Base-by-base conservation (phyloP, 2,888 invertebrate genomes). In the Lamproptera curius region DNA sequence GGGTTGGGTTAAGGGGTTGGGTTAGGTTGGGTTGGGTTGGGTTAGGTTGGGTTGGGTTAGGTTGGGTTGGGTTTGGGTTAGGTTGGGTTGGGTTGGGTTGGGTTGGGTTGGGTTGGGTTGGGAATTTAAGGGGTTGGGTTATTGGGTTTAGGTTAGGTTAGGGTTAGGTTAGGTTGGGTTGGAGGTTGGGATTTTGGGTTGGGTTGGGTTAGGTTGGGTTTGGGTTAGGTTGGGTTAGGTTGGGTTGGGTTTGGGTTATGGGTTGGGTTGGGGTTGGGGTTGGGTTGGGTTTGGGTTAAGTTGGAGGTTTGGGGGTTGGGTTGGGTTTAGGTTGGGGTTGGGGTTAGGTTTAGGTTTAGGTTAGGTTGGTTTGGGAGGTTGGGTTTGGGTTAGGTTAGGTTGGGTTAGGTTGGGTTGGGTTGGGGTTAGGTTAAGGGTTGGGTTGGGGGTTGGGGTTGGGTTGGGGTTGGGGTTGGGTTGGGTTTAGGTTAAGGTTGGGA, bases 261-360 rank as follows among this genome's bases (percentile, higher is more conserved):
- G 31, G 31, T 31, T 31, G n/a, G 31, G 31, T 31, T 31, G 31
- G 31, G n/a, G n/a, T n/a, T n/a, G n/a, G n/a, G n/a, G n/a, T n/a
- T n/a, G n/a, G n/a, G n/a, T n/a, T n/a, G n/a, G n/a, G n/a, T n/a
- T n/a, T n/a, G n/a, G n/a, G n/a, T n/a, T n/a, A n/a, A n/a, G n/a
- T n/a, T n/a, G n/a, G 31, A 31, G 31, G 31, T 31, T 31, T 10
- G 31, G 31, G 31, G 31, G 31, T 31, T 31, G n/a, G n/a, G 31
- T 31, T 31, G n/a, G 31, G 31, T 31, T 31, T n/a, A n/a, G 31
- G 3, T 23, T 23, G 23, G 23, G 23, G 23, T 23, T 23, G 23
- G 23, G 9, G 23, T 23, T 46, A 36, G 36, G 41, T 40, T 46
- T 46, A 37, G 42, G 37, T 39, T 42, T 37, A 38, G 42, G 42